These are phyloP conservation scores for Calliopsis andreniformis DNA, from an alignment of 1,140 invertebrate species.

Conservation along the genomic window DNA sequence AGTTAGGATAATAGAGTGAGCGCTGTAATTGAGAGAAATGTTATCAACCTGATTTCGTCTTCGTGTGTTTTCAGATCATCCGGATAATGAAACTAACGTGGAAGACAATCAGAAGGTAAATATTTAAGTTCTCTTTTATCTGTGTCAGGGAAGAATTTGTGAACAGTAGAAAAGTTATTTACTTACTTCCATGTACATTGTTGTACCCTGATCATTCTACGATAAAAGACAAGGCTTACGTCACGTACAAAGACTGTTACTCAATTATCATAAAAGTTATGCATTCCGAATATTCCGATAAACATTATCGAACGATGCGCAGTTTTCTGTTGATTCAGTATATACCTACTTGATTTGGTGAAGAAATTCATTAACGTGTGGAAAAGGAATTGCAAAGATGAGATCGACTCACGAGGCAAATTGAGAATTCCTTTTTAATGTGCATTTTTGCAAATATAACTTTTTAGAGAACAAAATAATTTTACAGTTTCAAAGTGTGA, in stretches of 20 bases:
- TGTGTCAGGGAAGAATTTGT: neutral
- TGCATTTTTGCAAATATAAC: too few species aligned
- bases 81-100: constrained; percentile 20
- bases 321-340: too few species aligned
- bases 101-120: constrained; percentile 51
- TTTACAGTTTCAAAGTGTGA: too few species aligned
- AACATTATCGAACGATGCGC: too few species aligned
- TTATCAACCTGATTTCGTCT: neutral
- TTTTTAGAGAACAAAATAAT: too few species aligned
- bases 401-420: too few species aligned
- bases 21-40: neutral
- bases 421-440: too few species aligned
- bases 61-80: constrained; percentile 44
- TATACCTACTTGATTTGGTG: neutral
- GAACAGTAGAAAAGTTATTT: neutral
- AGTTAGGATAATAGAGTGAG: neutral
- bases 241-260: neutral
- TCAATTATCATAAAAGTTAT: neutral
- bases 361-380: neutral
- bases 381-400: too few species aligned
- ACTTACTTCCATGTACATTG: neutral
- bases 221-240: too few species aligned
- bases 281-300: too few species aligned
- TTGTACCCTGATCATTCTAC: neutral
- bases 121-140: constrained; percentile 14